Evolutionary conservation across 2,888 invertebrate genomes (phyloP).

Genomic region (Lepidonotus clava): DNA sequence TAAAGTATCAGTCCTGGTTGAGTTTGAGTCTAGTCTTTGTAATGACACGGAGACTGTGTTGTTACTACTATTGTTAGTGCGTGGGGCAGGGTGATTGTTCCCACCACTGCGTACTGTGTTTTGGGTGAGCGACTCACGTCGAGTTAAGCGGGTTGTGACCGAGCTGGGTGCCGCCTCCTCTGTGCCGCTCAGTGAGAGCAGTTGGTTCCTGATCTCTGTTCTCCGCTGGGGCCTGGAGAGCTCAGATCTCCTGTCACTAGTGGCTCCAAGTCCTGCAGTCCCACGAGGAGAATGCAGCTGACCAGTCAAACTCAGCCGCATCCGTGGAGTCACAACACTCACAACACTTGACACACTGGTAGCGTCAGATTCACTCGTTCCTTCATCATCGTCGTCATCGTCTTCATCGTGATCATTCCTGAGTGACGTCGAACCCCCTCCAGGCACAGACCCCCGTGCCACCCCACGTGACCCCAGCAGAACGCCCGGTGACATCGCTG

Average conservation of each 20-base stretch:
- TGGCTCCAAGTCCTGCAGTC: background rate
- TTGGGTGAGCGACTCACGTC: background rate
- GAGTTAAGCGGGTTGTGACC: background rate
- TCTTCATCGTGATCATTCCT: background rate
- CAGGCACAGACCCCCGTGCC: background rate
- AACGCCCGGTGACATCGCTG: background rate
- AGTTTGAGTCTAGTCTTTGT: background rate
- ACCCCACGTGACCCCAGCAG: background rate
- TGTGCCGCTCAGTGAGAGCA: background rate
- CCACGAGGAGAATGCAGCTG: slow-evolving; percentile 21
- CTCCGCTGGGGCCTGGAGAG: background rate
- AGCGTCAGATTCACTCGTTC: background rate
- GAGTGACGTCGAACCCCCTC: background rate
- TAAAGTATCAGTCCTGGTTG: background rate
- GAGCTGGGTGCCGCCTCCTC: background rate
- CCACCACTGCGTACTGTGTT: background rate
- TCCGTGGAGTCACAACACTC: slow-evolving; percentile 12
- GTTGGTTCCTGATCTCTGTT: background rate
- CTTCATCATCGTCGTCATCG: slow-evolving; percentile 37
- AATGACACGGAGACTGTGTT: background rate
- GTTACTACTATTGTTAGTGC: background rate
- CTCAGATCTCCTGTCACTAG: background rate
- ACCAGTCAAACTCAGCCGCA: slow-evolving; percentile 15
- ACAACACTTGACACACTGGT: slow-evolving; percentile 26
- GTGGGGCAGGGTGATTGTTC: background rate